Percentiles rank a stretch among this genome's conserved stretches.
These are phyloP conservation scores for Holocentrus rufus DNA, from an alignment of 2,797 vertebrate genomes.

Conservation along the genomic window DNA sequence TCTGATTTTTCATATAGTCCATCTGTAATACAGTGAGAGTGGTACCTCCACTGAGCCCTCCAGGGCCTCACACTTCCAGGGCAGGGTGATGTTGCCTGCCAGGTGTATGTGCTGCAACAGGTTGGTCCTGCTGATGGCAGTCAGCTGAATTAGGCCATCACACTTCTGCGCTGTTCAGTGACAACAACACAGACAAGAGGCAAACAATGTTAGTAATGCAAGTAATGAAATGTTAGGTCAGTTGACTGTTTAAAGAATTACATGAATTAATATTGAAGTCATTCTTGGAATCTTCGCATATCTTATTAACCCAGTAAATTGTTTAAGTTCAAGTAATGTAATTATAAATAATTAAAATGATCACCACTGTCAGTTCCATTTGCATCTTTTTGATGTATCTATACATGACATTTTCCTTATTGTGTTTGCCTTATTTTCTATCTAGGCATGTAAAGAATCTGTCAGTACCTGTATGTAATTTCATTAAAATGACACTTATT, in stretches of 20 bases:
- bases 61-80: constrained; percentile 85
- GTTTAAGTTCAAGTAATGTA: too few relatives aligned
- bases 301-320: too few relatives aligned
- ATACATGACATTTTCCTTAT: too few relatives aligned
- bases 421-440: too few relatives aligned
- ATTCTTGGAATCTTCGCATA: not conserved
- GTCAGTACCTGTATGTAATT: too few relatives aligned
- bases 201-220: not conserved
- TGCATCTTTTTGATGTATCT: too few relatives aligned
- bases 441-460: too few relatives aligned
- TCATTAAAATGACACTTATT: too few relatives aligned
- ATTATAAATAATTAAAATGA: too few relatives aligned
- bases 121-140: constrained; percentile 80
- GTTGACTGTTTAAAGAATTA: too few relatives aligned
- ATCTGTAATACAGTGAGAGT: not conserved
- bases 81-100: constrained; percentile 79
- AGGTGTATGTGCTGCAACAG: constrained; percentile 80
- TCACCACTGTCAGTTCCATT: too few relatives aligned
- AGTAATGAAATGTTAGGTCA: not conserved
- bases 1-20: too few relatives aligned
- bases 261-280: not conserved
- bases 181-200: constrained; percentile 5
- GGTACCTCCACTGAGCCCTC: constrained; percentile 84
- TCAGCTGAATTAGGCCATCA: constrained; percentile 83
- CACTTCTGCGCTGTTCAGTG: constrained; percentile 81